These are phyloP conservation scores for Noctuana brunneofusca DNA, from an alignment of 2,888 invertebrate species.

Conservation along the genomic window DNA sequence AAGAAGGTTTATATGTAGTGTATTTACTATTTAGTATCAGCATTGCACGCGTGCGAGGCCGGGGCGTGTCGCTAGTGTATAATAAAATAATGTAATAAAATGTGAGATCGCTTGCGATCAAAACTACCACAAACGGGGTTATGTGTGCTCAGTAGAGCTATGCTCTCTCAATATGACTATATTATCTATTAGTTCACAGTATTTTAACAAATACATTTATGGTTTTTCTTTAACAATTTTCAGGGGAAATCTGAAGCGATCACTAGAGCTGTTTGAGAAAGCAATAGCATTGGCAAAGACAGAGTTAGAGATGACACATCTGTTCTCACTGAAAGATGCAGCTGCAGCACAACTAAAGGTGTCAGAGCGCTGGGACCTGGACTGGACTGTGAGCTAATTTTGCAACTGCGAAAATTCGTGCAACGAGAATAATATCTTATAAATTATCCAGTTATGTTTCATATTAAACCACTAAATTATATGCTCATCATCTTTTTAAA, in stretches of 20 bases:
- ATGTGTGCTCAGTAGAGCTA: too few species aligned
- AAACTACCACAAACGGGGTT: too few species aligned
- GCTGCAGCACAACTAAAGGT: constrained; percentile 94
- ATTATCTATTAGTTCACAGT: too few species aligned
- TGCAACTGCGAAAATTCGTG: constrained; percentile 43
- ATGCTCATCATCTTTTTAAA: neutral
- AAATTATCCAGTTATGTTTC: constrained; percentile 3
- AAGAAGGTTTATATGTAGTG: too few species aligned
- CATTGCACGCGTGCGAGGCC: too few species aligned
- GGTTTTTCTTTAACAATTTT: too few species aligned
- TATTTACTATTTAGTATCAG: too few species aligned
- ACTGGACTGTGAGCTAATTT: constrained; percentile 80
- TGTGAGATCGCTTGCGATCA: too few species aligned
- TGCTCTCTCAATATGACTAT: too few species aligned
- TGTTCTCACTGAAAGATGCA: constrained; percentile 94
- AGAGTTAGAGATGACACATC: constrained; percentile 93
- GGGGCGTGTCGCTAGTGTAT: too few species aligned
- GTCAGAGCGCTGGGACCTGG: constrained; percentile 88
- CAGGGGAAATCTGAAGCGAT: constrained; percentile 92
- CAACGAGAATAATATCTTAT: constrained; percentile 63
- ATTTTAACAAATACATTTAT: too few species aligned
- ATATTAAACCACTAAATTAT: neutral
- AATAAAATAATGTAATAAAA: too few species aligned
- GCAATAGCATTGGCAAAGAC: constrained; percentile 93
- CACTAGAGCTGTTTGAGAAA: constrained; percentile 93